Evolutionary conservation across 2,113 vertebrate genomes (phyloP).

Genomic region (Corythornis cristatus): DNA sequence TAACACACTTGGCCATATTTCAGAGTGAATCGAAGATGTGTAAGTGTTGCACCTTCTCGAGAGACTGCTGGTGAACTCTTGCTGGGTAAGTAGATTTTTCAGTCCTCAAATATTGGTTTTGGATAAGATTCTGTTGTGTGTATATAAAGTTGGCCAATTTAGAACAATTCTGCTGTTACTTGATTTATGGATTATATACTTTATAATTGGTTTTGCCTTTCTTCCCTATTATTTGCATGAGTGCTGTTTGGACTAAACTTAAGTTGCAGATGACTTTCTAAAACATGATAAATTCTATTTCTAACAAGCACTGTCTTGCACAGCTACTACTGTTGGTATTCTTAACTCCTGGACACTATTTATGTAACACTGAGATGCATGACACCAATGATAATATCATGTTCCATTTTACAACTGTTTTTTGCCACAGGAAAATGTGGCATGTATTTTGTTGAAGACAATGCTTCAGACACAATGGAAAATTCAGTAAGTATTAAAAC

Average conservation of each 20-base stretch:
- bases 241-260: background rate
- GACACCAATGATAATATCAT: background rate
- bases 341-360: background rate
- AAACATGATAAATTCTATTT: background rate
- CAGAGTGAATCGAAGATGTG: constrained; percentile 93
- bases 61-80: constrained; percentile 94
- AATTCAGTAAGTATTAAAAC: constrained; percentile 78
- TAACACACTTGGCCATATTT: constrained; percentile 7
- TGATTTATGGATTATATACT: background rate
- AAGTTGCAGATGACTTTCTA: background rate
- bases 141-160: background rate
- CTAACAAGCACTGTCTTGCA: background rate
- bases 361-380: background rate
- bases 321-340: background rate
- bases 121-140: background rate
- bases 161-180: background rate
- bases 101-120: background rate
- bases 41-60: constrained; percentile 94
- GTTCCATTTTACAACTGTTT: background rate
- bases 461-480: constrained; percentile 88
- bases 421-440: constrained; percentile 91
- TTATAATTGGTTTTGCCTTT: background rate
- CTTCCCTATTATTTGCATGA: background rate
- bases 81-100: constrained; percentile 80
- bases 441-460: constrained; percentile 99